Evolutionary conservation across 2,797 vertebrate genomes (phyloP), one percentile per base, ranked within the genome.

Genomic region (Lycodopsis pacificus): DNA sequence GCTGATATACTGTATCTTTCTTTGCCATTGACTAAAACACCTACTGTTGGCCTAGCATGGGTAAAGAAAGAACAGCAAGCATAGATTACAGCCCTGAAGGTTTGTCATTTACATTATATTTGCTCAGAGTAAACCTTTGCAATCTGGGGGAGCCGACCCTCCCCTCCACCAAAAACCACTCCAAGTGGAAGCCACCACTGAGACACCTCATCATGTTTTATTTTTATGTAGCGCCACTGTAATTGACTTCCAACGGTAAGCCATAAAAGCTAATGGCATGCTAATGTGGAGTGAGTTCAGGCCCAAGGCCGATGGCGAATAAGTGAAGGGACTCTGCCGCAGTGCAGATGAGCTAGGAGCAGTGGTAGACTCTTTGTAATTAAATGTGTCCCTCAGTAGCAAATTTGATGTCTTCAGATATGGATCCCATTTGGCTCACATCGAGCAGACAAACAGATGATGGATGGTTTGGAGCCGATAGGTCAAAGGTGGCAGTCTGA

Each of bases 221-320:
- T 94, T 94, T 95, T 93, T 92, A 94, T 94, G 89, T 92, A 90
- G 92, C 88, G 25, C 85, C 86, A 83, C 89, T 92, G 92, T 95
- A 95, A 96, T 94, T 95, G 94, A 94, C 94, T 95, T 94, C 91
- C 91, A 93, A 90, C 90, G 19, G 84, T 91, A 90, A 82, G 90
- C 93, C 90, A 94, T 95, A 95, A 95, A 95, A 94, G 90, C 92
- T 94, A 95, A 95, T 95, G 90, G 92, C 92, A 93, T 92, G 89
- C 91, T 95, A 95, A 95, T 95, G 90, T 89, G 83, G 83, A 91
- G 88, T 89, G 88, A 91, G 90, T 91, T 92, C 93, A 93, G 89
- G 86, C 89, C 90, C 88, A 79, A 84, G 91, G 91, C 93, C 88
- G 72, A 80, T 62, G 86, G 90, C 80, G 22, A 86, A 76, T 89